These are phyloP conservation scores for Microctonus hyperodae DNA, from an alignment of 2,888 invertebrate species.

Conservation along the genomic window DNA sequence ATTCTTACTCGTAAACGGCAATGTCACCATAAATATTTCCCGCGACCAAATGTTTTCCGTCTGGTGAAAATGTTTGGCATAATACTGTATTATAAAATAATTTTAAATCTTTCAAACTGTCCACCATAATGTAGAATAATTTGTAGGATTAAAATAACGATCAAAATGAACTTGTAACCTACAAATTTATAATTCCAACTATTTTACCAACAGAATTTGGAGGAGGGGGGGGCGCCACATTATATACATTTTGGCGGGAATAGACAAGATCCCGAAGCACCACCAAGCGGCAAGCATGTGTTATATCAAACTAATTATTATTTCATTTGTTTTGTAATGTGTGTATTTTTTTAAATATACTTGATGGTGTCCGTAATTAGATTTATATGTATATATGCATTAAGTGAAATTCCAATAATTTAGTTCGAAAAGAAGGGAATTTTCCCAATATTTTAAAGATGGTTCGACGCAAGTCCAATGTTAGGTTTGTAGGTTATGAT, in stretches of 20 bases:
- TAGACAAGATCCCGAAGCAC: too few relatives aligned
- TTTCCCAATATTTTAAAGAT: slow-evolving; percentile 38
- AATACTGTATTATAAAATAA: slow-evolving; percentile 82
- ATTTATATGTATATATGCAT: not conserved
- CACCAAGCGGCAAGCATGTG: too few relatives aligned
- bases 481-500: slow-evolving; percentile 43
- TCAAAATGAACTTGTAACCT: too few relatives aligned
- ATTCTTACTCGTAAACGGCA: slow-evolving; percentile 80
- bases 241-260: too few relatives aligned
- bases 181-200: too few relatives aligned
- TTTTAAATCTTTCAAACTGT: slow-evolving; percentile 57
- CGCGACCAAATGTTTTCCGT: slow-evolving; percentile 81
- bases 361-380: not conserved
- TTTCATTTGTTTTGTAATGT: too few relatives aligned
- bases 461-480: slow-evolving; percentile 45
- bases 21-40: slow-evolving; percentile 87
- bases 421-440: not conserved
- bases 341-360: not conserved
- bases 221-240: too few relatives aligned
- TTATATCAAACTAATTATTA: not conserved
- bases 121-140: not conserved
- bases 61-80: slow-evolving; percentile 83
- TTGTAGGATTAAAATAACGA: not conserved
- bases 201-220: too few relatives aligned
- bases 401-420: not conserved